Conservation (phyloP, 2,797 vertebrate genomes). For the Mergus octosetaceus region DNA sequence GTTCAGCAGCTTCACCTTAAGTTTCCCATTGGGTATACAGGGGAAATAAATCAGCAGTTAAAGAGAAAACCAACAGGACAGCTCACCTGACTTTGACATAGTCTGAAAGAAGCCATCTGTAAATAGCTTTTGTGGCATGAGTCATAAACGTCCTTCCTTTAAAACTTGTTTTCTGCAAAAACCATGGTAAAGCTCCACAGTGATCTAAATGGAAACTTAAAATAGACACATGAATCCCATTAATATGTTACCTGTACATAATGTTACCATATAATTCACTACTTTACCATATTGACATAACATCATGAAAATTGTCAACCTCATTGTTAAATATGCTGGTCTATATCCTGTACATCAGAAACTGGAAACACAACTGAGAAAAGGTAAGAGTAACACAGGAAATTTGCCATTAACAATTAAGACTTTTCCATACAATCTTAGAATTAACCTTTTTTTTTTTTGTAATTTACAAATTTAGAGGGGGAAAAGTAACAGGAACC, state of each 20-base stretch:
- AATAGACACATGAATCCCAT: background rate
- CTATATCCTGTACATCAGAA: background rate
- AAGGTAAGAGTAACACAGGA: background rate
- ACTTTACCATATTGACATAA: background rate
- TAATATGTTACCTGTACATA: background rate
- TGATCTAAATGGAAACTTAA: constrained; percentile 95
- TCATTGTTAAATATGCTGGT: background rate
- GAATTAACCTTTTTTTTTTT: background rate
- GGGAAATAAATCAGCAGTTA: background rate
- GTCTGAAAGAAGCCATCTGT: constrained; percentile 96
- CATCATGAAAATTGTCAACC: background rate
- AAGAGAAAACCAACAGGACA: background rate
- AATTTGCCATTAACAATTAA: background rate
- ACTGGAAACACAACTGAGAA: background rate
- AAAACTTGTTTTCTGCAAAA: constrained; percentile 97
- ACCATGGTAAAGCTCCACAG: constrained; percentile 95
- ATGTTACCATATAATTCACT: background rate
- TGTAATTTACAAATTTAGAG: background rate
- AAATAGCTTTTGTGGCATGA: constrained; percentile 96
- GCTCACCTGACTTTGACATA: constrained; percentile 96
- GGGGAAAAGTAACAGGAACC: background rate
- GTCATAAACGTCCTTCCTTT: constrained; percentile 98
- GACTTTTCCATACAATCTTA: background rate
- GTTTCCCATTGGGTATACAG: background rate
- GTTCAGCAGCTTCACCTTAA: background rate